phyloP scores from a whole-genome alignment of 2,797 vertebrate species.

The Trachurus trachurus region DNA sequence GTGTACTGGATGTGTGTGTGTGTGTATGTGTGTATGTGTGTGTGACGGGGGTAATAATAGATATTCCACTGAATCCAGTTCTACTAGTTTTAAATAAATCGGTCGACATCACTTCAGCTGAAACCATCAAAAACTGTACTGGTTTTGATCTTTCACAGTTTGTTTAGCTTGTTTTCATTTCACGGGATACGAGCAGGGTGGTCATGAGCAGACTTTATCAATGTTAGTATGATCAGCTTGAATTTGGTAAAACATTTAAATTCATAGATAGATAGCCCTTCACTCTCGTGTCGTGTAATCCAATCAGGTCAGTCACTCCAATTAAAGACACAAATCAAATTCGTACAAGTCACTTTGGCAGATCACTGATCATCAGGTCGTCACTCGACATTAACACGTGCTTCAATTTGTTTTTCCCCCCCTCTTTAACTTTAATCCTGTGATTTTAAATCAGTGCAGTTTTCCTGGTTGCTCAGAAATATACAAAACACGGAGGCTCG shows the following conservation, averaged over 20 bases:
- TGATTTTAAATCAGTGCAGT: conserved; percentile 86
- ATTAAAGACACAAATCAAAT: conserved; percentile 68
- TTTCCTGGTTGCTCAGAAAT: conserved; percentile 81
- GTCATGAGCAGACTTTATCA: conserved; percentile 53
- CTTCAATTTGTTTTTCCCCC: conserved; percentile 56
- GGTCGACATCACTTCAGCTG: conserved; percentile 69
- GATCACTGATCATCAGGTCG: conserved; percentile 44
- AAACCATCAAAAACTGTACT: conserved; percentile 84
- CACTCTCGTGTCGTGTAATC: conserved; percentile 27
- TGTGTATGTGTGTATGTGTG: conserved; percentile 41
- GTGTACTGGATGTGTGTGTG: conserved; percentile 52
- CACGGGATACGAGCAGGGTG: conserved; percentile 46
- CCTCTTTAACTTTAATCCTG: conserved; percentile 55
- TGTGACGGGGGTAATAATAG: conserved; percentile 63
- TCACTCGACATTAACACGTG: conserved; percentile 58
- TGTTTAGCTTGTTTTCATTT: conserved; percentile 48
- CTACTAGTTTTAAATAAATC: conserved; percentile 72
- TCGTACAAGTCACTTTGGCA: conserved; percentile 62
- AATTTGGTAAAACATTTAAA: conserved; percentile 66
- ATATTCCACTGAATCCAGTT: conserved; percentile 72
- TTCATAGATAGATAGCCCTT: conserved; percentile 64
- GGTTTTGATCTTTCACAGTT: conserved; percentile 77
- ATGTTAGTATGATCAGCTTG: conserved; percentile 51
- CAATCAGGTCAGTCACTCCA: conserved; percentile 63
- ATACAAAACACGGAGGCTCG: conserved; percentile 75